A percentile compares a stretch with the other conserved stretches of the same genome.
Conservation (phyloP, 2,113 vertebrate genomes). For the Eleginops maclovinus region DNA sequence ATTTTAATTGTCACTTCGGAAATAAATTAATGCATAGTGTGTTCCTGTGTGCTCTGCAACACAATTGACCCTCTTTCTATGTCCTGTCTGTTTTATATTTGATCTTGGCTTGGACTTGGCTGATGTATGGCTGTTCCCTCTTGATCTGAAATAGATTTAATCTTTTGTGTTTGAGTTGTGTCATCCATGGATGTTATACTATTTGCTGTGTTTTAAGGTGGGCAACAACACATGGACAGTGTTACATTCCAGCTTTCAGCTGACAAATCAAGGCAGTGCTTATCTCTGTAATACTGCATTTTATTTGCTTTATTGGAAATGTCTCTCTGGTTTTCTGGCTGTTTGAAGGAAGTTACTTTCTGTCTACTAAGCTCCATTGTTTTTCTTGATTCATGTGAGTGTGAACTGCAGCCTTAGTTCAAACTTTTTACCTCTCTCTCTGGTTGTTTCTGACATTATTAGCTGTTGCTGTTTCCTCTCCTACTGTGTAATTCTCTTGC, state of each 20-base stretch:
- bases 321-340: constrained; percentile 33
- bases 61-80: neutral
- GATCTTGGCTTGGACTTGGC: constrained; percentile 1
- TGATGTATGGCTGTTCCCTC: constrained; percentile 2
- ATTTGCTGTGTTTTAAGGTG: constrained; percentile 14
- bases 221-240: neutral
- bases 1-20: neutral
- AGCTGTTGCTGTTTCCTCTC: constrained; percentile 30
- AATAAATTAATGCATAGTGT: neutral
- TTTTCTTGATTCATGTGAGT: constrained; percentile 23
- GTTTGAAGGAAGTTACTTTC: constrained; percentile 23
- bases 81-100: constrained; percentile 26
- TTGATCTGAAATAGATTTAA: neutral
- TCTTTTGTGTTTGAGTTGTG: neutral
- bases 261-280: neutral
- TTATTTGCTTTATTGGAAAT: constrained; percentile 10
- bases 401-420: constrained; percentile 17
- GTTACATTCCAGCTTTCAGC: neutral
- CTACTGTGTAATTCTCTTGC: constrained; percentile 18
- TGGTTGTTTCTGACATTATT: constrained; percentile 14
- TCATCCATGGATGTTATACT: neutral
- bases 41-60: neutral
- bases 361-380: constrained; percentile 18
- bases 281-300: constrained; percentile 25
- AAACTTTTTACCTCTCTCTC: constrained; percentile 18